Conservation (phyloP, 2,113 vertebrate species). For the Melozone crissalis region DNA sequence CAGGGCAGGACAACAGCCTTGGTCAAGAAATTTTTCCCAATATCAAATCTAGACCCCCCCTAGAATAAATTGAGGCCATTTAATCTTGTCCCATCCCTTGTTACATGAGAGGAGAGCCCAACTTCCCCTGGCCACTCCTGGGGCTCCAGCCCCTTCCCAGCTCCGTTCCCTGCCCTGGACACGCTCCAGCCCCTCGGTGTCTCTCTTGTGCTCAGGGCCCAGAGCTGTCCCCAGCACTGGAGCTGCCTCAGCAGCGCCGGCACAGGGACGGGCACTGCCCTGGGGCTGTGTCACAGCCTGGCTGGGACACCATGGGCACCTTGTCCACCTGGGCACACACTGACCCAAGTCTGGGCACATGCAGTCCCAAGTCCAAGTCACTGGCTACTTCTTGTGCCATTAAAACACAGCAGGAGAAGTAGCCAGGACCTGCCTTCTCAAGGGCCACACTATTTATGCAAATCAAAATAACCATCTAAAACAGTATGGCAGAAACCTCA, state of each 20-base stretch:
- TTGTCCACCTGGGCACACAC: neutral
- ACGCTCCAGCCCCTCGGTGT: neutral
- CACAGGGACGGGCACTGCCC: neutral
- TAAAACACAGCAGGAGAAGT: neutral
- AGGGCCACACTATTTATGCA: neutral
- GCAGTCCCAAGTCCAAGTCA: neutral
- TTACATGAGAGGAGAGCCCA: neutral
- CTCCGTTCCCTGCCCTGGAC: neutral
- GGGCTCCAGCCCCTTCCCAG: neutral
- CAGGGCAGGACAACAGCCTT: neutral
- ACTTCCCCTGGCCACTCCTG: neutral
- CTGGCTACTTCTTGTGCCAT: neutral
- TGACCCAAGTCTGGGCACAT: too few relatives aligned
- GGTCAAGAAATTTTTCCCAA: neutral
- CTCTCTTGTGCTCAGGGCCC: neutral
- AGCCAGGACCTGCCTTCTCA: neutral
- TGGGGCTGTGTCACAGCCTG: neutral
- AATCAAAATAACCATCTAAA: neutral
- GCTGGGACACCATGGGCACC: neutral
- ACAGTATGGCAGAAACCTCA: neutral
- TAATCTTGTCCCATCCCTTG: neutral
- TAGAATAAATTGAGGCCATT: neutral
- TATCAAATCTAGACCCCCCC: neutral
- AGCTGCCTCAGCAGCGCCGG: neutral
- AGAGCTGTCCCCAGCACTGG: neutral